These are phyloP conservation scores for Phengaris arion DNA, from an alignment of 2,888 invertebrate species.

Conservation along the genomic window DNA sequence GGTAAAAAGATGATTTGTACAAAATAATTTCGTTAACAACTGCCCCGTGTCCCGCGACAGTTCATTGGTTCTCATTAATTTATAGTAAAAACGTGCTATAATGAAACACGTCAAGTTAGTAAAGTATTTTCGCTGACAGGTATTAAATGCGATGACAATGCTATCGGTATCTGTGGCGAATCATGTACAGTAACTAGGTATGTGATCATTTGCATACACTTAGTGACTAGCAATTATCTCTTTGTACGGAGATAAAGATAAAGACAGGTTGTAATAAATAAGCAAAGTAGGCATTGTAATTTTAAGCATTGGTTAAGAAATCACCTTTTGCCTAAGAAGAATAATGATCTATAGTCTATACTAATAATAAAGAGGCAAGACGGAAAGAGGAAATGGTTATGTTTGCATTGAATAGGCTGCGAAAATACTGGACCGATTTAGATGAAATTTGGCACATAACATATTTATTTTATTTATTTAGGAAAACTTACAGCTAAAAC, in stretches of 20 bases:
- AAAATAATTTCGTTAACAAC: not conserved
- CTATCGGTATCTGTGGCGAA: constrained; percentile 43
- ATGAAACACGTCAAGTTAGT: not conserved
- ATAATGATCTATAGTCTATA: too few species aligned
- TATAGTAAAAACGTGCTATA: not conserved
- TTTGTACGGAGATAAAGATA: constrained; percentile 35
- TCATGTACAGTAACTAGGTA: not conserved
- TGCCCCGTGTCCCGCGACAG: not conserved
- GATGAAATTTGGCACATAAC: too few species aligned
- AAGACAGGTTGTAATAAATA: constrained; percentile 34
- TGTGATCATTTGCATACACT: constrained; percentile 33
- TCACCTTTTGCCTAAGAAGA: too few species aligned
- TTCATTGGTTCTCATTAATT: not conserved
- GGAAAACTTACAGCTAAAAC: too few species aligned
- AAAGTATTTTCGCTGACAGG: not conserved
- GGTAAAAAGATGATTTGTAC: too few species aligned
- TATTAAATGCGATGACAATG: constrained; percentile 33
- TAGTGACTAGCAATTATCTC: constrained; percentile 31
- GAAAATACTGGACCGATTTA: too few species aligned
- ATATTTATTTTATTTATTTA: too few species aligned
- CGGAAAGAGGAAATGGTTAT: too few species aligned
- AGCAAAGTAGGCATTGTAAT: constrained; percentile 1
- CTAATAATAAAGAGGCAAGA: too few species aligned
- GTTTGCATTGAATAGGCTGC: too few species aligned
- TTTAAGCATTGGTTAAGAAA: too few species aligned